Percentiles rank a stretch among this genome's conserved stretches.
Evolutionary conservation across 2,888 invertebrate genomes (phyloP).

Genomic region (Xylota segnis): DNA sequence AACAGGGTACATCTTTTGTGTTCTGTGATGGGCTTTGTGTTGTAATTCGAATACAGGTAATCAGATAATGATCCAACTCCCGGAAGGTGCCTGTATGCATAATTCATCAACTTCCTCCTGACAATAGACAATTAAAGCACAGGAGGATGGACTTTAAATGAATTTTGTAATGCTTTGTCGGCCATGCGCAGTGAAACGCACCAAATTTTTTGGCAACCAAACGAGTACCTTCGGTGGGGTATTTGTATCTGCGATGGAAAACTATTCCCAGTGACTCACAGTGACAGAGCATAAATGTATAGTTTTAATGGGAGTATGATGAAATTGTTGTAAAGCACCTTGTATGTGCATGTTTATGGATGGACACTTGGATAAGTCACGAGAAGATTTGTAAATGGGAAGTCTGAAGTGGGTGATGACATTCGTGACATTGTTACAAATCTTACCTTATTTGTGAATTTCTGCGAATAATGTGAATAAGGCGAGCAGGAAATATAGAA

Average conservation of each 20-base stretch:
- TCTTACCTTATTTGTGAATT: conserved; percentile 20
- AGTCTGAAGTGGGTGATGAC: conserved; percentile 35
- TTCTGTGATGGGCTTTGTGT: background rate
- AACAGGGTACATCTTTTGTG: background rate
- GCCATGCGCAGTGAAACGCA: conserved; percentile 29
- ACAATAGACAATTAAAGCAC: conserved; percentile 50
- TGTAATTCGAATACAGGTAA: conserved; percentile 26
- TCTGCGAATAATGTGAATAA: conserved; percentile 22
- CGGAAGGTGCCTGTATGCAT: conserved; percentile 17
- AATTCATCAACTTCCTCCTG: conserved; percentile 27
- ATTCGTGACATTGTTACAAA: conserved; percentile 47
- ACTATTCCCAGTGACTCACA: conserved; percentile 31
- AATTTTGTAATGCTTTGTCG: conserved; percentile 15
- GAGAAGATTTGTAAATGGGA: conserved; percentile 36
- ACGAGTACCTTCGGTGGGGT: background rate
- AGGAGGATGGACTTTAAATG: conserved; percentile 15
- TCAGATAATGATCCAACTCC: conserved; percentile 33
- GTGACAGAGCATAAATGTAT: background rate
- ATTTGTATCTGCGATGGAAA: background rate
- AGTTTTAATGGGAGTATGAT: background rate
- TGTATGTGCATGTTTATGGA: background rate
- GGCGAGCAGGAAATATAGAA: background rate
- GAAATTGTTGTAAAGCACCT: background rate
- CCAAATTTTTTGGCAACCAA: background rate
- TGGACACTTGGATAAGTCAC: background rate